These are phyloP conservation scores for Scaptodrosophila latifasciaeformis DNA, from an alignment of 2,888 invertebrate genomes.

Conservation along the genomic window DNA sequence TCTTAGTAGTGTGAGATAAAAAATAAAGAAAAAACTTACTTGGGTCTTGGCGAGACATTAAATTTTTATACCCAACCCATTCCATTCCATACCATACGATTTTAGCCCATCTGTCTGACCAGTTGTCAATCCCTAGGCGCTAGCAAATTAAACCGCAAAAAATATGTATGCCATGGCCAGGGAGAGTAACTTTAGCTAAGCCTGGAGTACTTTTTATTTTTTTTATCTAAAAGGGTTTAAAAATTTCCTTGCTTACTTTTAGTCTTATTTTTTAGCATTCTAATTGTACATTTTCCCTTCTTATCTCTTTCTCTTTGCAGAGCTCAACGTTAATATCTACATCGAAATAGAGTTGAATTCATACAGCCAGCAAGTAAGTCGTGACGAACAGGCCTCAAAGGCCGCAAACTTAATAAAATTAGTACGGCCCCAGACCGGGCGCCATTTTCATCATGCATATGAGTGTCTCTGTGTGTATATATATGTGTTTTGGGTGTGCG, in stretches of 20 bases:
- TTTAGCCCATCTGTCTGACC: too few species aligned
- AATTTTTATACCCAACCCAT: neutral
- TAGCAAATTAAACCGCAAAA: neutral
- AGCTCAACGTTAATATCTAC: too few species aligned
- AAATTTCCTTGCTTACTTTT: neutral
- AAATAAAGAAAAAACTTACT: neutral
- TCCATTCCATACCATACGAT: too few species aligned
- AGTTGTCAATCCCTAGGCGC: neutral
- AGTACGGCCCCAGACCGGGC: too few species aligned
- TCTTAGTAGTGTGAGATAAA: too few species aligned
- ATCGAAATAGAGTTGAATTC: neutral
- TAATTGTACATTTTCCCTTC: neutral
- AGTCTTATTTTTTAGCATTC: neutral
- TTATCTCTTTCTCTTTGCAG: too few species aligned
- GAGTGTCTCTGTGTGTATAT: neutral
- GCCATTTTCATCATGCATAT: neutral
- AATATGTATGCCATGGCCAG: neutral
- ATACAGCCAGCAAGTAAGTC: neutral
- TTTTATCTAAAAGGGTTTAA: too few species aligned
- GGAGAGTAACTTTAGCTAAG: too few species aligned
- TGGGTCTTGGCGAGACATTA: neutral
- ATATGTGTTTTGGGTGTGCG: constrained; percentile 1
- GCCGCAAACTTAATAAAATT: neutral
- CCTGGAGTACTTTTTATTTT: neutral
- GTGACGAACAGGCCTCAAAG: too few species aligned